Evolutionary conservation across 2,113 vertebrate genomes (phyloP).

Genomic region (Mionectes macconnelli): DNA sequence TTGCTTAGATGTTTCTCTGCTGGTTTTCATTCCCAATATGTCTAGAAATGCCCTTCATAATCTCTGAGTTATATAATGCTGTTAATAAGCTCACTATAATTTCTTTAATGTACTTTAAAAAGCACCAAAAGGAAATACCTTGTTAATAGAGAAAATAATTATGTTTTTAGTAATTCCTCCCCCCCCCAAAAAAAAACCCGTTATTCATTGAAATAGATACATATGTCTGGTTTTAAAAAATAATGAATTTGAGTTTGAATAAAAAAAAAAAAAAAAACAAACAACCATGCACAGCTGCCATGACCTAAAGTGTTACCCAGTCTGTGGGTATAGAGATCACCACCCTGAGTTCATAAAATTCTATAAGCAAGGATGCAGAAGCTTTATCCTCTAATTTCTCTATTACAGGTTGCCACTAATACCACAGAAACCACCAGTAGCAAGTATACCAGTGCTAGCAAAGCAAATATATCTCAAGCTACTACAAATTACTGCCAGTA

Average conservation of each 20-base stretch:
- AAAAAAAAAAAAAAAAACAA: background rate
- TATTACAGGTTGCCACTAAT: background rate
- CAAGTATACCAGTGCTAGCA: background rate
- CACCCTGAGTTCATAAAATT: fast-evolving
- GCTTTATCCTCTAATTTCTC: background rate
- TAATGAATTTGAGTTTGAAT: background rate
- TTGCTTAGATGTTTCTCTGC: background rate
- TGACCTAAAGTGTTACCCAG: background rate
- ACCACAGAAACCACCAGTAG: background rate
- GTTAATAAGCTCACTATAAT: background rate
- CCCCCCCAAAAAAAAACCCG: no score
- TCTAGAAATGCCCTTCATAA: background rate
- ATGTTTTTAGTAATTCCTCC: background rate
- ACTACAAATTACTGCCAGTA: background rate
- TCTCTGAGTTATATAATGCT: background rate
- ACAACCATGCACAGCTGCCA: background rate
- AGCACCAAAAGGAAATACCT: background rate
- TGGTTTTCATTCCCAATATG: background rate
- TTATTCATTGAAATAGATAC: background rate
- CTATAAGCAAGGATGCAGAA: background rate
- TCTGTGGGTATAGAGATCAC: fast-evolving
- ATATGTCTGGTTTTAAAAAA: background rate
- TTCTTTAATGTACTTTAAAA: background rate
- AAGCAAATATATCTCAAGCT: background rate
- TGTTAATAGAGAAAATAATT: background rate